Evolutionary conservation across 1,140 invertebrate genomes (phyloP).

Genomic region (Holcopasites calliopsidis): DNA sequence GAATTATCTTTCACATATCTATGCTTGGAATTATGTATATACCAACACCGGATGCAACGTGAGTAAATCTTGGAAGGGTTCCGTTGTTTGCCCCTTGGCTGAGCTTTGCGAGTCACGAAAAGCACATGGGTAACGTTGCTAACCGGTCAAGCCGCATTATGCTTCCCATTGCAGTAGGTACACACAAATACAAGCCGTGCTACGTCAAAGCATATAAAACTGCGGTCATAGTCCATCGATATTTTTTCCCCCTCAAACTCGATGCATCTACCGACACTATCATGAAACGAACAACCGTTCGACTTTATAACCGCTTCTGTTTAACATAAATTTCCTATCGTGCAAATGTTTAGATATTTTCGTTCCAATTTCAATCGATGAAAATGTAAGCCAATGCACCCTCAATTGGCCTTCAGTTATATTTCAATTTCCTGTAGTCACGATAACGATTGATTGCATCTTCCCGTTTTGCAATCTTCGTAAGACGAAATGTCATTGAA

Average conservation of each 20-base stretch:
- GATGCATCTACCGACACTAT: too few species aligned
- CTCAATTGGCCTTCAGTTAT: slow-evolving; percentile 29
- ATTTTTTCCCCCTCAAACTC: too few species aligned
- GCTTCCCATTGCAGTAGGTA: slow-evolving; percentile 22
- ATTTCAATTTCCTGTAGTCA: neutral
- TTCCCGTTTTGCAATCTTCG: slow-evolving; percentile 16
- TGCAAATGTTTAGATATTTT: too few species aligned
- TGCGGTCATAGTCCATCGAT: too few species aligned
- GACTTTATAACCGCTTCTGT: too few species aligned
- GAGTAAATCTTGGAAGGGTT: slow-evolving; percentile 21
- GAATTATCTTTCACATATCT: too few species aligned
- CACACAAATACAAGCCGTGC: slow-evolving; percentile 9
- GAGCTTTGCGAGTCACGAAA: slow-evolving; percentile 43
- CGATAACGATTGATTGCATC: slow-evolving; percentile 22
- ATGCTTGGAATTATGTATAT: neutral
- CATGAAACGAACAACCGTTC: too few species aligned
- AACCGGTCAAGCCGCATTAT: slow-evolving; percentile 48
- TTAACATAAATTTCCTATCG: too few species aligned
- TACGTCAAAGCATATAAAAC: too few species aligned
- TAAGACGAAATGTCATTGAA: slow-evolving; percentile 20
- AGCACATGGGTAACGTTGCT: neutral
- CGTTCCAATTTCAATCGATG: too few species aligned
- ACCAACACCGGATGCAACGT: neutral
- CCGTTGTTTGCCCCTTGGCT: slow-evolving; percentile 32
- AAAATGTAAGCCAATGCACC: slow-evolving; percentile 41